Evolutionary conservation across 2,888 invertebrate species (phyloP), one percentile per base, ranked within the genome.

Genomic region (Limnephilus lunatus): DNA sequence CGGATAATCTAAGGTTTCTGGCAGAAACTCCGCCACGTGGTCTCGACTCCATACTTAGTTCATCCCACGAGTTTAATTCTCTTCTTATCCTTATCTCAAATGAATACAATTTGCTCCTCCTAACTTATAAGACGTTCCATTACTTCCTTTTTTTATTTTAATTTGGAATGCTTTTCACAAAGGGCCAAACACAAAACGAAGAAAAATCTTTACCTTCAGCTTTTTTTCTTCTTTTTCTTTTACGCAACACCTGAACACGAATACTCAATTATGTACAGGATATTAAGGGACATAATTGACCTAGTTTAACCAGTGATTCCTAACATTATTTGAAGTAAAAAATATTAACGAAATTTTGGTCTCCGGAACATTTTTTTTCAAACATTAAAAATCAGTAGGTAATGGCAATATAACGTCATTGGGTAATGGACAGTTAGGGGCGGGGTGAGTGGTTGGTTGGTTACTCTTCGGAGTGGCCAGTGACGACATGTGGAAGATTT

Each of bases 21-120:
- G 9, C 68, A 68, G 68, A 25, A 68, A 68, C 68, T 68, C 68
- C 68, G 68, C 68, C 68, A 68, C 68, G 68, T 68, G 68, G 68
- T 68, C 68, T n/a, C n/a, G n/a, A 68, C 68, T 68, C 68, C n/a
- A 68, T 68, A 68, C 25, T 68, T 68, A 68, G 25, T 68, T 68
- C 68, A 25, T 68, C 68, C 68, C 68, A n/a, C 68, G 68, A 68
- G 68, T 68, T 68, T n/a, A 25, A 68, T 68, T 68, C 68, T 68
- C 68, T 9, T 68, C 68, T 68, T 68, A 68, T 68, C 68, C 68
- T 68, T 68, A 68, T 68, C 68, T 68, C n/a, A 68, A 68, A 68
- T 68, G 68, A 68, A 68, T 68, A 68, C 68, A 68, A 68, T 68
- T 68, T 68, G 68, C 68, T 68, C 68, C 68, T 68, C 68, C n/a